These are phyloP conservation scores for Alsophila aescularia DNA, from an alignment of 2,888 invertebrate species.

Conservation along the genomic window DNA sequence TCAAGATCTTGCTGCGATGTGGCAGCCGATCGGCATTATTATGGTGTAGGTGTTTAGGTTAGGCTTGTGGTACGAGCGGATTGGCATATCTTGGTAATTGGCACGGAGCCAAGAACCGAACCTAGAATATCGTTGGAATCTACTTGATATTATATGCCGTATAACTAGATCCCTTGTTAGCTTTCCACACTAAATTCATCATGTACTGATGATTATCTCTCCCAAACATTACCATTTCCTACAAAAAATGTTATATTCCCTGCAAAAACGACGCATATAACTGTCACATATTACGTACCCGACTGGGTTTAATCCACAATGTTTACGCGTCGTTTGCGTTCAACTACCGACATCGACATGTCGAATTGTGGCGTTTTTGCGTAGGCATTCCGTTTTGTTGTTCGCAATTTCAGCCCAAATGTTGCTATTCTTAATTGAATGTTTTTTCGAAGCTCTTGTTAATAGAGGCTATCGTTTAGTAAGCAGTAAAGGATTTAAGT, in stretches of 20 bases:
- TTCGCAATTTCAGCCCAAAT: slow-evolving; percentile 32
- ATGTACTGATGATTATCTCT: background rate
- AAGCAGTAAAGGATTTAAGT: background rate
- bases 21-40: too few species aligned
- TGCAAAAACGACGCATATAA: slow-evolving; percentile 43
- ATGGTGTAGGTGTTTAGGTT: too few species aligned
- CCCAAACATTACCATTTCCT: background rate
- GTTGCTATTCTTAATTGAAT: slow-evolving; percentile 40
- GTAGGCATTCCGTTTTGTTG: slow-evolving; percentile 34
- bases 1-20: too few species aligned
- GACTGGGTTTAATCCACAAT: slow-evolving; percentile 66
- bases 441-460: slow-evolving; percentile 26
- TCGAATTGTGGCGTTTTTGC: slow-evolving; percentile 56
- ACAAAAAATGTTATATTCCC: slow-evolving; percentile 26
- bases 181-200: background rate
- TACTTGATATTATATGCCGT: too few species aligned
- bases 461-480: background rate
- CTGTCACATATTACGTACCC: slow-evolving; percentile 59
- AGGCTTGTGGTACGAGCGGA: too few species aligned
- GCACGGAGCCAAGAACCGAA: too few species aligned
- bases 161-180: too few species aligned
- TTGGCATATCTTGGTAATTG: too few species aligned
- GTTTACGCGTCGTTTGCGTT: slow-evolving; percentile 68
- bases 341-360: slow-evolving; percentile 59
- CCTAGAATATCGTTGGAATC: too few species aligned